These are phyloP conservation scores for Holothuria leucospilota DNA, from an alignment of 53 echinoderm and acorn worm genomes.

Conservation along the genomic window DNA sequence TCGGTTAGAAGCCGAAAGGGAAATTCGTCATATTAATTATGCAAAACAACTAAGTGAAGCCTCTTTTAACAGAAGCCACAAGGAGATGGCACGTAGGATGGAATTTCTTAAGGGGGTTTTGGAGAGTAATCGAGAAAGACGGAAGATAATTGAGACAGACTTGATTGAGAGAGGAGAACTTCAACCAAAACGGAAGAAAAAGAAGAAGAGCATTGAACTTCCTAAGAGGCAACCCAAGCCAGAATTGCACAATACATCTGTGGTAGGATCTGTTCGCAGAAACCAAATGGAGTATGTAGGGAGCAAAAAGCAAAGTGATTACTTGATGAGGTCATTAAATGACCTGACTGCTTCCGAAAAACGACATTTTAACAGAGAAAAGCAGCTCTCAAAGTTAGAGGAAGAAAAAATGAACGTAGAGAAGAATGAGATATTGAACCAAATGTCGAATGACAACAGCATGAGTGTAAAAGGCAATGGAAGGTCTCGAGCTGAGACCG, in stretches of 20 bases:
- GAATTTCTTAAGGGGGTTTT: constrained; percentile 77
- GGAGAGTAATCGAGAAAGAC: constrained; percentile 67
- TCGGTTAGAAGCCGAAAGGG: constrained; percentile 77
- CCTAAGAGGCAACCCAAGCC: constrained; percentile 45
- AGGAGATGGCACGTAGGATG: constrained; percentile 73
- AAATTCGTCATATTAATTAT: constrained; percentile 83
- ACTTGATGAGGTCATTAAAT: constrained; percentile 65
- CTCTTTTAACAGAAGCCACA: constrained; percentile 70
- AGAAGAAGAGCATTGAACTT: neutral
- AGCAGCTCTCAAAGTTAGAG: constrained; percentile 27
- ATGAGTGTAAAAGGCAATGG: neutral
- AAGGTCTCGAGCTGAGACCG: neutral
- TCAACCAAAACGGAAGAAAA: constrained; percentile 47
- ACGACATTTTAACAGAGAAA: constrained; percentile 52
- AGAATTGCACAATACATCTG: constrained; percentile 63
- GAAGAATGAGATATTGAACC: constrained; percentile 8
- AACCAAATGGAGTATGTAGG: constrained; percentile 36
- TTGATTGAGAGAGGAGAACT: constrained; percentile 39
- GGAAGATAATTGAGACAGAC: constrained; percentile 45
- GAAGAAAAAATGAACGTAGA: constrained; percentile 45
- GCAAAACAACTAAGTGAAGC: constrained; percentile 76
- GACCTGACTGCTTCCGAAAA: constrained; percentile 44
- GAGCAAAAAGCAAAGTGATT: constrained; percentile 64
- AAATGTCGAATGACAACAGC: no score
- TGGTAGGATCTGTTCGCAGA: constrained; percentile 68